A percentile compares a stretch with the other conserved stretches of the same genome.
These are phyloP conservation scores for Limnephilus auricula DNA, from an alignment of 2,888 invertebrate species.

Conservation along the genomic window DNA sequence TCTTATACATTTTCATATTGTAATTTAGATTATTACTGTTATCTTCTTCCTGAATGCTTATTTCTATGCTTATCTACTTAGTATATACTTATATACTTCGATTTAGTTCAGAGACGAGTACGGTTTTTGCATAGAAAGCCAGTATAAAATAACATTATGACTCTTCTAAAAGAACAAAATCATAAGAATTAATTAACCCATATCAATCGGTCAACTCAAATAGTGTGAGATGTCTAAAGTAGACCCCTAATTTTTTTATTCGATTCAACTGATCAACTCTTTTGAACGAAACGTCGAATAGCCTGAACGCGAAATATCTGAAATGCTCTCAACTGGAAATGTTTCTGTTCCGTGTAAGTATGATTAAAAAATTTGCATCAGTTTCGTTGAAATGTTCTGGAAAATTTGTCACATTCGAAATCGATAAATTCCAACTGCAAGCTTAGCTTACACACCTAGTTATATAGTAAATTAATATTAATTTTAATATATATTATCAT, in stretches of 20 bases:
- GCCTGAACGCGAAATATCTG: not conserved
- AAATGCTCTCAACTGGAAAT: not conserved
- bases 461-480: too few species aligned
- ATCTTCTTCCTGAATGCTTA: too few species aligned
- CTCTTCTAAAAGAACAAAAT: not conserved
- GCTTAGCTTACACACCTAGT: not conserved
- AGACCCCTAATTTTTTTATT: not conserved
- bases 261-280: not conserved
- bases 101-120: too few species aligned
- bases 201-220: not conserved
- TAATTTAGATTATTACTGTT: too few species aligned
- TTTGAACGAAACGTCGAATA: not conserved
- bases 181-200: not conserved
- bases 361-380: not conserved
- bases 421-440: not conserved
- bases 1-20: too few species aligned
- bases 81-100: too few species aligned
- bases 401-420: not conserved
- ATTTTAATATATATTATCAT: too few species aligned
- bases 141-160: not conserved
- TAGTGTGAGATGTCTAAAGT: not conserved
- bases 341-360: not conserved
- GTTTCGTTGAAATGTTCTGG: not conserved
- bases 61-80: too few species aligned
- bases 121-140: not conserved